These are phyloP conservation scores for Gracilinanus agilis DNA, from an alignment of 2,113 vertebrate species.

Conservation along the genomic window DNA sequence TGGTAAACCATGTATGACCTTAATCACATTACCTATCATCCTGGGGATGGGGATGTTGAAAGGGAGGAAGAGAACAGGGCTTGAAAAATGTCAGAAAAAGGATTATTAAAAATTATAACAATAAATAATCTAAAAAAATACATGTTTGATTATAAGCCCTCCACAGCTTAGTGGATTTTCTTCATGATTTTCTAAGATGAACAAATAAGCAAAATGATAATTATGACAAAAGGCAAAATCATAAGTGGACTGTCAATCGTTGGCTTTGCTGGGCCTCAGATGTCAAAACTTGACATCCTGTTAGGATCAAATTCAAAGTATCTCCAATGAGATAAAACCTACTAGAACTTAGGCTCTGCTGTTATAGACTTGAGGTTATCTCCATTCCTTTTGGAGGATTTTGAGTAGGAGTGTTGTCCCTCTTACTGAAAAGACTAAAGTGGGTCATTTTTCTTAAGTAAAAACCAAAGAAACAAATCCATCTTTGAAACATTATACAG, in stretches of 20 bases:
- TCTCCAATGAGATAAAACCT: not conserved
- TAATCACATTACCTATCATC: too few species aligned
- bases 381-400: not conserved
- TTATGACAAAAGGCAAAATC: not conserved
- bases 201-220: not conserved
- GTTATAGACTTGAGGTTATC: not conserved
- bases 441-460: not conserved
- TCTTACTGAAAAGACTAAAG: not conserved
- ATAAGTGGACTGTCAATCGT: not conserved
- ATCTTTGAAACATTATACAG: not conserved
- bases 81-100: too few species aligned
- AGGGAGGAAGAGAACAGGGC: too few species aligned
- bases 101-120: too few species aligned
- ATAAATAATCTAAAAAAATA: too few species aligned
- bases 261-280: not conserved
- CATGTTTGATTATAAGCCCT: not conserved
- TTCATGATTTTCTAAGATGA: not conserved
- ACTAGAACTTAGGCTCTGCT: not conserved
- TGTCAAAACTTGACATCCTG: not conserved
- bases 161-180: not conserved
- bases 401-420: not conserved
- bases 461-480: not conserved
- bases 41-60: too few species aligned
- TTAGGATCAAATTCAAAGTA: not conserved
- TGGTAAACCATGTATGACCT: too few species aligned